These are phyloP conservation scores for Zele albiditarsus DNA, from an alignment of 2,888 invertebrate genomes.

Conservation along the genomic window DNA sequence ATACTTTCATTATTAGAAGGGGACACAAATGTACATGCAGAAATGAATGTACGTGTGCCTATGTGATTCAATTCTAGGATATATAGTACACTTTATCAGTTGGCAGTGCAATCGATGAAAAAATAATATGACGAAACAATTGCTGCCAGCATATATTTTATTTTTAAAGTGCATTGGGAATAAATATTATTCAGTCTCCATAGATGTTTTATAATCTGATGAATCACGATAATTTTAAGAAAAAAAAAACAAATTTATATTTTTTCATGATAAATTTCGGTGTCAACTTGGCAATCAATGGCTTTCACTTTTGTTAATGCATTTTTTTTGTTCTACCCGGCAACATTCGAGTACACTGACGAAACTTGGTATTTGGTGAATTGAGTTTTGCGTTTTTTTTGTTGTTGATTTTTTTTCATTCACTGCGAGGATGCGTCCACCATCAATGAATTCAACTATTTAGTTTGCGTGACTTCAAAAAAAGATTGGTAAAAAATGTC, in stretches of 20 bases:
- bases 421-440: not conserved
- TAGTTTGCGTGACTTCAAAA: not conserved
- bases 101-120: not conserved
- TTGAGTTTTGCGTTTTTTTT: not conserved
- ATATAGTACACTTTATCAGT: not conserved
- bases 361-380: not conserved
- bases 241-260: not conserved
- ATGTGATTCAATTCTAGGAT: too few relatives aligned
- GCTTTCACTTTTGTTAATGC: slow-evolving; percentile 46
- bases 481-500: not conserved
- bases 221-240: slow-evolving; percentile 23
- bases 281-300: not conserved
- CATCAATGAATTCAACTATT: not conserved
- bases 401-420: not conserved
- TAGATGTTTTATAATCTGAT: too few relatives aligned
- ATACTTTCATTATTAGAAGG: not conserved
- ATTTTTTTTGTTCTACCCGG: slow-evolving; percentile 15
- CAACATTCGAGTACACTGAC: not conserved
- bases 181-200: too few relatives aligned
- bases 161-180: not conserved
- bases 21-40: too few relatives aligned
- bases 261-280: not conserved
- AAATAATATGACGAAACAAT: not conserved
- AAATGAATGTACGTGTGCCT: too few relatives aligned
- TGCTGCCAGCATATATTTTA: not conserved